Conservation (phyloP, 2,797 vertebrate species). For the Pelochelys cantorii region DNA sequence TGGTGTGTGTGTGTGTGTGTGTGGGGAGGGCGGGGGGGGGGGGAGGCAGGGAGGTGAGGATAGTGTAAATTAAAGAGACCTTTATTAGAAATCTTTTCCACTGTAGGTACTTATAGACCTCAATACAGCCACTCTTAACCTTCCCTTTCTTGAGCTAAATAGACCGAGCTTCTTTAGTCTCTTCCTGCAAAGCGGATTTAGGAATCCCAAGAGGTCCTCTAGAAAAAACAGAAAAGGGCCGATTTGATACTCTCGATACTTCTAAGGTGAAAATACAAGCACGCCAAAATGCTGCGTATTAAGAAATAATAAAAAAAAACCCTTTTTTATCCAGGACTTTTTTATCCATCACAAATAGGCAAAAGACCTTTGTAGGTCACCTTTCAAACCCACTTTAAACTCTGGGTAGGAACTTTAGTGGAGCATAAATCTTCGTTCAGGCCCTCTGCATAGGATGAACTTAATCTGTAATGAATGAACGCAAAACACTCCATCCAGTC, state of each 20-base stretch:
- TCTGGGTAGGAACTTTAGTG: neutral
- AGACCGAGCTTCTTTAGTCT: neutral
- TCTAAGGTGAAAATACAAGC: neutral
- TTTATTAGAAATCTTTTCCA: neutral
- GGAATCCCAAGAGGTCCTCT: neutral
- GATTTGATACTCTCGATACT: neutral
- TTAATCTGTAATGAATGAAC: constrained; percentile 25
- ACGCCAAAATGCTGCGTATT: neutral
- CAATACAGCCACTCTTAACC: neutral
- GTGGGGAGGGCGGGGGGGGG: too few relatives aligned
- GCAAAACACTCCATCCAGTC: neutral
- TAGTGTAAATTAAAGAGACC: neutral
- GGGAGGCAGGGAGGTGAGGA: too few relatives aligned
- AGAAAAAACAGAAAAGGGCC: neutral
- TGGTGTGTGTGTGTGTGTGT: too few relatives aligned
- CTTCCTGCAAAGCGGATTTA: neutral
- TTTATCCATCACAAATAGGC: neutral
- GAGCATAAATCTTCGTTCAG: neutral
- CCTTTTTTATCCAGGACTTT: neutral
- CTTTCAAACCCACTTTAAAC: constrained; percentile 7
- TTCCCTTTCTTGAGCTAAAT: neutral
- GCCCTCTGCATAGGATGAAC: constrained; percentile 5
- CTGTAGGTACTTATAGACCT: neutral
- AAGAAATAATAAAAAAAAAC: neutral
- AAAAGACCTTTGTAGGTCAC: neutral